Evolutionary conservation across 1,140 invertebrate genomes (phyloP).

Genomic region (Vollenhovia emeryi): DNA sequence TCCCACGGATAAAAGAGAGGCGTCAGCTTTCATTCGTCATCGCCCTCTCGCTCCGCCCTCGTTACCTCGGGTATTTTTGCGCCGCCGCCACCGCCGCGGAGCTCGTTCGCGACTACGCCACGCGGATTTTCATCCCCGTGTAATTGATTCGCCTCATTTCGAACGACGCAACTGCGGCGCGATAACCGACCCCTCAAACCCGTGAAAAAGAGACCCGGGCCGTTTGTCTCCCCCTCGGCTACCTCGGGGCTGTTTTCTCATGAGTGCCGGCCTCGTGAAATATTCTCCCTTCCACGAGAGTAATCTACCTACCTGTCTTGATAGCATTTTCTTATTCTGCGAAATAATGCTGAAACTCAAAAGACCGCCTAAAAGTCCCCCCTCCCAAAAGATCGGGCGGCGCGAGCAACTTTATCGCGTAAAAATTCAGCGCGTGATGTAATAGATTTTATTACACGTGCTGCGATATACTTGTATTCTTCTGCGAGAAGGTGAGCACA

Average conservation of each 20-base stretch:
- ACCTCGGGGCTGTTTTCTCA: constrained; percentile 28
- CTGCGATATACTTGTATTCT: neutral
- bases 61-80: neutral
- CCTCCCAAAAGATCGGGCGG: neutral
- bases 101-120: neutral
- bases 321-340: constrained; percentile 9
- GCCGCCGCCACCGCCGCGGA: too few relatives aligned
- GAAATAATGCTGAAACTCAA: constrained; percentile 30
- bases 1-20: neutral
- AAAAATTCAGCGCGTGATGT: neutral
- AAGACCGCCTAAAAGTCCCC: neutral
- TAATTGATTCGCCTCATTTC: constrained; percentile 48
- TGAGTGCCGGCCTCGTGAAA: constrained; percentile 9
- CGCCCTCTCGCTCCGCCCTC: neutral
- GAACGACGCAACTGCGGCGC: neutral
- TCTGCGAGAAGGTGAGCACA: neutral
- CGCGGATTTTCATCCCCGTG: constrained; percentile 31
- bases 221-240: constrained; percentile 34
- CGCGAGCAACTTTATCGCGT: neutral
- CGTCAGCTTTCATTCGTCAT: constrained; percentile 26
- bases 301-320: constrained; percentile 49
- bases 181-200: constrained; percentile 38
- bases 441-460: neutral
- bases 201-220: constrained; percentile 21
- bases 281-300: constrained; percentile 22